Percentiles rank a stretch among this genome's conserved stretches.
Conservation (phyloP, 2,888 invertebrate genomes). For the Myopa tessellatipennis region DNA sequence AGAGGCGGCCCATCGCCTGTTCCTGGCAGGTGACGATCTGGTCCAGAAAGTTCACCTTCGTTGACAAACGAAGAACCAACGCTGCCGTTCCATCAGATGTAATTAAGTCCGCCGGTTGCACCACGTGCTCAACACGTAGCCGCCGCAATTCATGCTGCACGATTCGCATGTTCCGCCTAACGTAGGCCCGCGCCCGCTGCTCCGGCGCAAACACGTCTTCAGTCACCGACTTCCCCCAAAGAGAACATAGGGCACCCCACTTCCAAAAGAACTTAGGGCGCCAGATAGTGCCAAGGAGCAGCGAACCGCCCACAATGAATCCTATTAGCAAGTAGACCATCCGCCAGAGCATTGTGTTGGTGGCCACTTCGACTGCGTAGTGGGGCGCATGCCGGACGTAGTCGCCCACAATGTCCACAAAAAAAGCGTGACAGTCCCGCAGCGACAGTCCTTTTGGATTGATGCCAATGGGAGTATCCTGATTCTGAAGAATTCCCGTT, state of each 20-base stretch:
- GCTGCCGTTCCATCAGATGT: slow-evolving; percentile 41
- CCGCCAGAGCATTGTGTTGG: slow-evolving; percentile 50
- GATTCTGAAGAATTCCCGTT: slow-evolving; percentile 45
- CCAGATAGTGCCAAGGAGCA: slow-evolving; percentile 36
- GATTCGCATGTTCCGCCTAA: slow-evolving; percentile 45
- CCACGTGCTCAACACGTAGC: slow-evolving; percentile 39
- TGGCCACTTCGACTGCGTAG: slow-evolving; percentile 46
- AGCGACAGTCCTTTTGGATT: slow-evolving; percentile 49
- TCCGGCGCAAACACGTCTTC: slow-evolving; percentile 37
- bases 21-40: slow-evolving; percentile 31
- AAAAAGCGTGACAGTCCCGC: slow-evolving; percentile 49
- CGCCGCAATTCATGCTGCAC: slow-evolving; percentile 44
- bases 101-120: slow-evolving; percentile 45
- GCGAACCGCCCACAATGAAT: slow-evolving; percentile 38
- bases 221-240: slow-evolving; percentile 21
- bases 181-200: slow-evolving; percentile 41
- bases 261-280: slow-evolving; percentile 40
- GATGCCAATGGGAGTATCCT: slow-evolving; percentile 49
- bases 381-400: slow-evolving; percentile 51
- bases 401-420: slow-evolving; percentile 50
- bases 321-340: slow-evolving; percentile 47
- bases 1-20: slow-evolving; percentile 41
- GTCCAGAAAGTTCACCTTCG: slow-evolving; percentile 44
- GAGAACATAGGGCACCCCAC: background rate
- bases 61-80: slow-evolving; percentile 43